A percentile compares a stretch with the other conserved stretches of the same genome.
Evolutionary conservation across 2,113 vertebrate genomes (phyloP).

Genomic region (Grammomys surdaster): DNA sequence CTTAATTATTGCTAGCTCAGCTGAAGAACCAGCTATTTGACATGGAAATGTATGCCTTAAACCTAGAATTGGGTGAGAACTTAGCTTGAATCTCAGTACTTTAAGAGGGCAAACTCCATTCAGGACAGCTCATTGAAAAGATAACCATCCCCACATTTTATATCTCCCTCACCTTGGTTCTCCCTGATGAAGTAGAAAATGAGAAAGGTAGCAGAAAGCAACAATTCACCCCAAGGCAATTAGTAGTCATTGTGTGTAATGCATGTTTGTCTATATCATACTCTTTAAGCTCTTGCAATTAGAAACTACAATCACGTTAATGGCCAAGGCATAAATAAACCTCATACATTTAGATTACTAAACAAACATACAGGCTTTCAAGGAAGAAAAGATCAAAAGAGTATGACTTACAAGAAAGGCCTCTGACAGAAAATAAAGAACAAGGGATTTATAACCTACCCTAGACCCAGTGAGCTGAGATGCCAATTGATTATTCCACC

Average conservation of each 20-base stretch:
- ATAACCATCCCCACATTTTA: neutral
- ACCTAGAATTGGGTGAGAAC: neutral
- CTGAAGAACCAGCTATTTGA: neutral
- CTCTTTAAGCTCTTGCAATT: neutral
- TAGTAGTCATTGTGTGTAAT: neutral
- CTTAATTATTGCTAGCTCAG: neutral
- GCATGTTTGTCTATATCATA: neutral
- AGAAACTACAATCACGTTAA: neutral
- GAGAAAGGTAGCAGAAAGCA: neutral
- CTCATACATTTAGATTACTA: neutral
- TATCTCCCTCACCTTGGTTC: neutral
- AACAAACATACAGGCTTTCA: rapidly evolving
- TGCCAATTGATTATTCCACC: no score
- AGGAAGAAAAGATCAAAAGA: neutral
- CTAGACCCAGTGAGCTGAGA: neutral
- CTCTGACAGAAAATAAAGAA: neutral
- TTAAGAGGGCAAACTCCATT: neutral
- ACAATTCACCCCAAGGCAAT: neutral
- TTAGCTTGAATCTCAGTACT: neutral
- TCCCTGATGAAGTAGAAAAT: neutral
- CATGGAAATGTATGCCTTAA: neutral
- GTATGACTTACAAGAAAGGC: neutral
- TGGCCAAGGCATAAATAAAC: neutral
- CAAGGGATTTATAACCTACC: neutral
- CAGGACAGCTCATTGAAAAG: neutral